Evolutionary conservation across 2,113 vertebrate species (phyloP).

Genomic region (Ageneiosus marmoratus): DNA sequence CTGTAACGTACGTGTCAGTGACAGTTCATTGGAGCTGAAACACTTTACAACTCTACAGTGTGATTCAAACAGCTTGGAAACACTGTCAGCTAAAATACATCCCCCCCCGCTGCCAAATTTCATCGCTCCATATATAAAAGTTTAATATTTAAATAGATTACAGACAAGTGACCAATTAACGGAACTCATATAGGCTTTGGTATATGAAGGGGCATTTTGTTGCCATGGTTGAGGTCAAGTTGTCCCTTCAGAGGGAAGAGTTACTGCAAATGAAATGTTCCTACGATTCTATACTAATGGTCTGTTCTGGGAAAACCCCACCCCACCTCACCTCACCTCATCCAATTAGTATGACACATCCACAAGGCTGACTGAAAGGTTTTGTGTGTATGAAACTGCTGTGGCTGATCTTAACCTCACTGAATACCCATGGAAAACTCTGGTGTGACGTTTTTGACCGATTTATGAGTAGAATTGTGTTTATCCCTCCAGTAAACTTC

Average conservation of each 20-base stretch:
- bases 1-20: background rate
- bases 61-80: background rate
- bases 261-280: background rate
- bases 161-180: background rate
- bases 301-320: background rate
- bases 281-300: background rate
- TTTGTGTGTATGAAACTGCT: background rate
- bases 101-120: too few relatives aligned
- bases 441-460: background rate
- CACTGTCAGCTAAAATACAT: background rate
- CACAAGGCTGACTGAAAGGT: background rate
- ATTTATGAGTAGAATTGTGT: background rate
- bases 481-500: background rate
- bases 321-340: too few relatives aligned
- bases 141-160: background rate
- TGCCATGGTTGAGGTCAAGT: background rate
- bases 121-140: background rate
- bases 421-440: background rate
- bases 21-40: background rate
- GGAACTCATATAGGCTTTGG: background rate
- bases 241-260: background rate
- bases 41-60: background rate
- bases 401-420: background rate
- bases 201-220: background rate
- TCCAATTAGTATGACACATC: too few relatives aligned